Evolutionary conservation across 53 echinoderm and acorn worm genomes (phyloP).

Genomic region (Holothuria leucospilota): DNA sequence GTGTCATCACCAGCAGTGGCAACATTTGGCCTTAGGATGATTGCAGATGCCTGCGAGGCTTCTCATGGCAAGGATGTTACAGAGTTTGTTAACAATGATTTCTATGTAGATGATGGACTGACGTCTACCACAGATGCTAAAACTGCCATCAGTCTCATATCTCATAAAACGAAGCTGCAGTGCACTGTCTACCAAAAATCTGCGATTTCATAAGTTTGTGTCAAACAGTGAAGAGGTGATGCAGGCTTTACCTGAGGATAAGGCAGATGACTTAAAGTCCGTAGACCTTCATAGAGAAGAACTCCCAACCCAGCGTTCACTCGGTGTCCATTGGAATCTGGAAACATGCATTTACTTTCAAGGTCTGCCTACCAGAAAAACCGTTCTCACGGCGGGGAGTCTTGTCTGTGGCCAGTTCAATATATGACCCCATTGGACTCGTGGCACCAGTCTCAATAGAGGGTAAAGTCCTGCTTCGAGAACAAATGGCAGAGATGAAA

Average conservation of each 20-base stretch:
- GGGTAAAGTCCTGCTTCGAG: slow-evolving; percentile 58
- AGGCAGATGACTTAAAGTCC: slow-evolving; percentile 52
- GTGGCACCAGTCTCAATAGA: slow-evolving; percentile 63
- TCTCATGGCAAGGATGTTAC: slow-evolving; percentile 48
- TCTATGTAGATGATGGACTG: slow-evolving; percentile 74
- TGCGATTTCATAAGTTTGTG: too few species aligned
- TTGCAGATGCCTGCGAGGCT: slow-evolving; percentile 36
- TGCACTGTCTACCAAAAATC: too few species aligned
- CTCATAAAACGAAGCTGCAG: too few species aligned
- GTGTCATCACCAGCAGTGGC: too few species aligned
- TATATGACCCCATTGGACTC: slow-evolving; percentile 64
- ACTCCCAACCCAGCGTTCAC: slow-evolving; percentile 52
- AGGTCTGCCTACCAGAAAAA: slow-evolving; percentile 8
- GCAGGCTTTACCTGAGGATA: slow-evolving; percentile 61
- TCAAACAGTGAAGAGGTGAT: slow-evolving; percentile 62
- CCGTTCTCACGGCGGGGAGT: slow-evolving; percentile 67
- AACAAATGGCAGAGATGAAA: slow-evolving; percentile 39
- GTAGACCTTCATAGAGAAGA: slow-evolving; percentile 48
- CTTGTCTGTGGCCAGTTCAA: slow-evolving; percentile 57
- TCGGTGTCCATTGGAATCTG: slow-evolving; percentile 61
- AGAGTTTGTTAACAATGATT: slow-evolving; percentile 60
- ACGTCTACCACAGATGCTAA: slow-evolving; percentile 26
- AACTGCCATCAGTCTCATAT: slow-evolving; percentile 57
- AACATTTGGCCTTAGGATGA: slow-evolving; percentile 62
- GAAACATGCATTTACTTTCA: slow-evolving; percentile 52